Percentiles rank a stretch among this genome's conserved stretches.
These are phyloP conservation scores for Cordilura impudica DNA, from an alignment of 2,888 invertebrate genomes.

Conservation along the genomic window DNA sequence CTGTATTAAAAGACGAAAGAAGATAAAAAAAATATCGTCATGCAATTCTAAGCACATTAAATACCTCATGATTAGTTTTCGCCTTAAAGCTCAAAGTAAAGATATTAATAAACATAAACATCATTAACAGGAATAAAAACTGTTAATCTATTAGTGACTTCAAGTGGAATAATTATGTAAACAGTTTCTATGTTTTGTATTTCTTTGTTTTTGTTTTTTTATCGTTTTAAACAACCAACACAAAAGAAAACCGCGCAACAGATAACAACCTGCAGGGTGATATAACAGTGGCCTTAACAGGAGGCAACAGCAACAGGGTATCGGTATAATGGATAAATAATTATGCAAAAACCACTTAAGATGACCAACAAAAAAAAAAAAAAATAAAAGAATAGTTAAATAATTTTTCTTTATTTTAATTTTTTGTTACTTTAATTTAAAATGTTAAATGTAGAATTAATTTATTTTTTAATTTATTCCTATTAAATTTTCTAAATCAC, in stretches of 20 bases:
- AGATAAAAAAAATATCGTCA: not conserved
- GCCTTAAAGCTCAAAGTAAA: slow-evolving; percentile 23
- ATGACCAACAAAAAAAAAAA: no score
- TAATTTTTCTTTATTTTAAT: no score
- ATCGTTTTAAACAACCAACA: not conserved
- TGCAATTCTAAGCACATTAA: slow-evolving; percentile 24
- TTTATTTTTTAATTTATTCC: slow-evolving; percentile 42
- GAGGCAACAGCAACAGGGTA: not conserved
- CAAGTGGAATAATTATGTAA: slow-evolving; percentile 58
- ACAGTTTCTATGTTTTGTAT: slow-evolving; percentile 30
- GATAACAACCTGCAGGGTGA: slow-evolving; percentile 33
- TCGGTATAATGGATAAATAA: not conserved
- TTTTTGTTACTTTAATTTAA: no score
- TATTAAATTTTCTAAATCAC: slow-evolving; percentile 33
- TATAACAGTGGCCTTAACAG: not conserved
- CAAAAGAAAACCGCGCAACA: not conserved
- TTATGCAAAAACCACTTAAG: not conserved
- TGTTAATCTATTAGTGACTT: slow-evolving; percentile 51
- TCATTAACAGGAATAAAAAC: slow-evolving; percentile 15
- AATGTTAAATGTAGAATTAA: no score
- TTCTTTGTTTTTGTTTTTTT: slow-evolving; percentile 11
- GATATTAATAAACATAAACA: slow-evolving; percentile 32
- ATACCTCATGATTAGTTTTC: slow-evolving; percentile 1
- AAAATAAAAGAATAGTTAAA: no score
- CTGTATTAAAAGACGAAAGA: slow-evolving; percentile 6